Base-by-base conservation (phyloP, 1,140 invertebrate species). In the Drosophila guanche region DNA sequence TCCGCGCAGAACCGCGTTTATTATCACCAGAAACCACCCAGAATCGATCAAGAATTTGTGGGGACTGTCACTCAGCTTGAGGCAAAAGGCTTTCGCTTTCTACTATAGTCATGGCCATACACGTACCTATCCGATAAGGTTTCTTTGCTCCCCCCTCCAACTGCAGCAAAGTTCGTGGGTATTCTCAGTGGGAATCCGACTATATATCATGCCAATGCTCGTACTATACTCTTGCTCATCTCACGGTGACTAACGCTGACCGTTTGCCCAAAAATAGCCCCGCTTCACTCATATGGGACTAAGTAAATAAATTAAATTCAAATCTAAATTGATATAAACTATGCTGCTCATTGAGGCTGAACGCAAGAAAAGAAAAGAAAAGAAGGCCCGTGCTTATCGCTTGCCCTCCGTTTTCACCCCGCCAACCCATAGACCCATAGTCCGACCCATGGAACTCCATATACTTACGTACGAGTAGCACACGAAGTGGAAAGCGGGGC, bases 221-320 rank as follows among this genome's bases (percentile, higher is more conserved):
- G 47, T 14, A 46, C 20, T 37, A 23, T 43, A 27, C 27, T 62
- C 48, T 58, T 65, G 51, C 53, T 80, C 53, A 68, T 62, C 43
- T 61, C 3, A 51, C 37, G 50, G 61, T 85, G 79, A 68, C 66
- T 86, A 75, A 79, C 66, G 61, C 53, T 84, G 80, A 84, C 61
- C 76, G 47, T 65, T 62, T 58, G 69, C 58, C 76, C 76, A 50
- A 76, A 84, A 85, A 79, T 69, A 74, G 73, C 65, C 76, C 73
- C 53, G 43, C 54, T 12, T 25, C 55, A 47, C 69, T 62, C 55
- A 62, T 53, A 74, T 73, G 79, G 55, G 55, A 46, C 78, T 77
- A 65, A 75, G 81, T 86, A 86, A 86, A 86, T 86, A 86, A 86
- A 86, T 86, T 86, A 88, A 86, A 86, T 88, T 86, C 77, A 81